Evolutionary conservation across 2,888 invertebrate species (phyloP), one percentile per base, ranked within the genome.

Genomic region (Nomada flava): DNA sequence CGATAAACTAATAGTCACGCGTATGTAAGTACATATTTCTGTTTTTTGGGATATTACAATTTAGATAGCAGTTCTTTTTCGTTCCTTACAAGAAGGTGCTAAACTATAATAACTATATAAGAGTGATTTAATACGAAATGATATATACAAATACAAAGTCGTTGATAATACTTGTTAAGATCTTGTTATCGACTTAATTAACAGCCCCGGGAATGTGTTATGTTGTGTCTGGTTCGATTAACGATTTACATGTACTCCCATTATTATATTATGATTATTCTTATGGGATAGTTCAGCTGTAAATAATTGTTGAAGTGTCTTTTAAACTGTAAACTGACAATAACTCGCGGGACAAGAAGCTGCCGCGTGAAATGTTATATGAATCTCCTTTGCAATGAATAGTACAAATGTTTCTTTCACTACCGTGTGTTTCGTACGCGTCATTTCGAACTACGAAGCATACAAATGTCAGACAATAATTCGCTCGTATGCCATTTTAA

Each of bases 401-500:
- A 83, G 83, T 83, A 83, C 83, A 83, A 83, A 83, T 60, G 36
- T 78, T 83, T 74, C 79, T 78, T 83, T 83, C 47, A 75, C 64
- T 26, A 63, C 42, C 20, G 59, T 72, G 2, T 59, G 76, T 83
- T 83, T 75, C 68, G 71, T 68, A 15, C 11, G 47, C 60, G 9
- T 53, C 15, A 11, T 53, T 13, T 60, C 47, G 44, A 18, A 20
- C 52, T 68, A 50, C 57, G 74, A 82, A 78, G 80, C 78, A 64
- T 82, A 86, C 75, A 67, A 80, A 82, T 72, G 47, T 50, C 72
- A 36, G 86, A 88, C 83, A 88, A 88, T 89, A 87, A 83, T 60
- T 55, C 64, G 29, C 47, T 57, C 65, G 52, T 53, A 53, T 57
- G 67, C 23, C 57, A 23, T 57, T 79, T 81, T 57, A 18, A 5